phyloP scores from a whole-genome alignment of 1,140 invertebrate species.

The Sitobion miscanthi region DNA sequence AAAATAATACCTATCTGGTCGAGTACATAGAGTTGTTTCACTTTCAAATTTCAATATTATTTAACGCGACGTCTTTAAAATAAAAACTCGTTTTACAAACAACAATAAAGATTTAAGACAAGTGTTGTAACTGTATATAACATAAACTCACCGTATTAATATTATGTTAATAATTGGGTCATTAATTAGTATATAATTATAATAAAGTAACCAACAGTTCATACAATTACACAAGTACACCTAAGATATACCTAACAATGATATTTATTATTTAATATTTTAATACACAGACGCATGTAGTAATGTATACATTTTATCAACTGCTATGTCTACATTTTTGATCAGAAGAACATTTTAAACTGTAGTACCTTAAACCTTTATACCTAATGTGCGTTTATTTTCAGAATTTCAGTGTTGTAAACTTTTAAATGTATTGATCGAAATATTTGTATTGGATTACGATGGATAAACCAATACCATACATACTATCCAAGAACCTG shows the following conservation, averaged over 20 bases:
- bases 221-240: background rate
- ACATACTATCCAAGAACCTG: too few relatives aligned
- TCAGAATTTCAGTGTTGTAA: background rate
- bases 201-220: background rate
- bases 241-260: background rate
- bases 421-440: background rate
- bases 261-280: too few relatives aligned
- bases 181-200: background rate
- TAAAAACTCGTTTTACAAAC: constrained; percentile 11
- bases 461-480: background rate
- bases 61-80: constrained; percentile 8
- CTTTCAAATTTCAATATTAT: constrained; percentile 47
- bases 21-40: constrained; percentile 3
- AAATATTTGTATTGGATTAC: background rate
- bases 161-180: background rate
- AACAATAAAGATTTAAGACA: background rate
- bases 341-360: background rate
- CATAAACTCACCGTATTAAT: background rate
- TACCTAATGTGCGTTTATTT: background rate
- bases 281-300: too few relatives aligned
- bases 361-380: too few relatives aligned
- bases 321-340: background rate
- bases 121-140: background rate
- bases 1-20: constrained; percentile 36
- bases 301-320: background rate